Base-by-base conservation (phyloP, 1,140 invertebrate species). In the Oedothorax gibbosus region DNA sequence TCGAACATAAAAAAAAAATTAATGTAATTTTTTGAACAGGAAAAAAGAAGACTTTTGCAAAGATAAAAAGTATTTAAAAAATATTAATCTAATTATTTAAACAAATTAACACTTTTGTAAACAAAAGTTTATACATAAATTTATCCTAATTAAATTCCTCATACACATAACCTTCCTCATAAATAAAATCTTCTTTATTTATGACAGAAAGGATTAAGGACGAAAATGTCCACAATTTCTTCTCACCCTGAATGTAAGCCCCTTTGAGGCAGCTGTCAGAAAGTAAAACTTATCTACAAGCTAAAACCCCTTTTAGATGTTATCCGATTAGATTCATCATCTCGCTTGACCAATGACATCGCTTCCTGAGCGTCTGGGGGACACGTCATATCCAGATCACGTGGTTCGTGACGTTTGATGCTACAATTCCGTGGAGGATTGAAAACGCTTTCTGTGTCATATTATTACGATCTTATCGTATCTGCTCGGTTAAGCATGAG, bases 301-400 rank as follows among this genome's bases (percentile, higher is more conserved):
- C 69, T 49, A 71, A 71, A 71, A 71, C 69, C 69, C 54, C 69
- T 71, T 35, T 35, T 51, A 15, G 69, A 71, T 51, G 69, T 71
- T 71, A 71, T 71, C 69, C 69, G 69, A 71, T 71, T 71, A 71
- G 35, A 71, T 71, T 71, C 69, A 71, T 71, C 69, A 71, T 71
- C 69, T 71, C 69, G 69, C 69, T 71, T 71, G 68, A 71, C 68
- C 68, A 71, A 53, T 71, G 68, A 71, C 68, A 51, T 71, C 68
- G 49, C 49, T 49, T 69, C 51, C 51, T 50, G 66, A 50, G 51
- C 69, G 69, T 71, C 69, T 53, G 51, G 69, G 50, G 10, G 69
- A 35, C 35, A 71, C 54, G 69, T 71, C 69, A 71, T 20, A 18
- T 10, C 54, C 69, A 71, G 69, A 53, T 71, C 69, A 71, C 69